Evolutionary conservation across 2,888 invertebrate species (phyloP).

Genomic region (Tiphia femorata): DNA sequence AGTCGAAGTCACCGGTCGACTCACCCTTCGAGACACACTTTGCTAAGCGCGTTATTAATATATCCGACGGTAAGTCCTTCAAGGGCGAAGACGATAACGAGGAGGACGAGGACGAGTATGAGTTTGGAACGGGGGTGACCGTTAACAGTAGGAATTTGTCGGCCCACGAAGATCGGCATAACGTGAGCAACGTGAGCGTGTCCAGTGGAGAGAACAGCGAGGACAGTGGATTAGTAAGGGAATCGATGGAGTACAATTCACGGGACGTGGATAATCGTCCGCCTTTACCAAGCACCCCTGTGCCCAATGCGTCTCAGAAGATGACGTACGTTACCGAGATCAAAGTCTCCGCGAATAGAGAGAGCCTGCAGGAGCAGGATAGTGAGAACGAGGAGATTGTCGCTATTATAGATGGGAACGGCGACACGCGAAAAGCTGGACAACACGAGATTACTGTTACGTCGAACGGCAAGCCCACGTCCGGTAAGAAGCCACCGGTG

Average conservation of each 20-base stretch:
- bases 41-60: constrained; percentile 44
- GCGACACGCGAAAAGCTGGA: constrained; percentile 33
- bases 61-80: constrained; percentile 30
- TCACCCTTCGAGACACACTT: constrained; percentile 43
- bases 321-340: constrained; percentile 81
- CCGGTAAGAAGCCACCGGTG: constrained; percentile 69
- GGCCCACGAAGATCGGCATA: constrained; percentile 48
- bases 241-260: constrained; percentile 53
- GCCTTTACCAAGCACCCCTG: constrained; percentile 66
- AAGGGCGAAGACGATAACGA: constrained; percentile 40
- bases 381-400: constrained; percentile 42
- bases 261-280: constrained; percentile 58
- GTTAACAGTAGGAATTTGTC: constrained; percentile 52
- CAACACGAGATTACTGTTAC: constrained; percentile 50
- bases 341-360: constrained; percentile 72
- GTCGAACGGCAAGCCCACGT: constrained; percentile 59
- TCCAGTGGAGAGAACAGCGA: constrained; percentile 64
- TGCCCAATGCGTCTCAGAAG: constrained; percentile 63
- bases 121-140: constrained; percentile 53
- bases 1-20: constrained; percentile 18
- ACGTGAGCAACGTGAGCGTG: constrained; percentile 63
- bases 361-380: constrained; percentile 35
- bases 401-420: constrained; percentile 36
- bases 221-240: constrained; percentile 59
- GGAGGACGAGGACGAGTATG: constrained; percentile 53